These are phyloP conservation scores for Chironomus tentans DNA, from an alignment of 2,888 invertebrate species.

Conservation along the genomic window DNA sequence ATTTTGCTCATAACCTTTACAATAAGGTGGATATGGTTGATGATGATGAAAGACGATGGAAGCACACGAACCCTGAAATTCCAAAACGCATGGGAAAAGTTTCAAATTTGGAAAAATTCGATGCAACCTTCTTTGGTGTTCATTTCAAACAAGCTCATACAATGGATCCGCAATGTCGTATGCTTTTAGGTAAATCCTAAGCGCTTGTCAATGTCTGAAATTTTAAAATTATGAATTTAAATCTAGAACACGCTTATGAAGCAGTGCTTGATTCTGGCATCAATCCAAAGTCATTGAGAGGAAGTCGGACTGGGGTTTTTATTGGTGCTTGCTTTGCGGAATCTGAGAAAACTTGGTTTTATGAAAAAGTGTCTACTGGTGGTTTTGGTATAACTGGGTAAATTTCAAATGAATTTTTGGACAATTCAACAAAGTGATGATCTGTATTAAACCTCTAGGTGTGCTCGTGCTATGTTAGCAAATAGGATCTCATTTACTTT, in stretches of 20 bases:
- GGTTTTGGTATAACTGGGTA: slow-evolving; percentile 43
- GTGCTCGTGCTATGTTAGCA: slow-evolving; percentile 80
- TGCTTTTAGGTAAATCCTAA: slow-evolving; percentile 40
- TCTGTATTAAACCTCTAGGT: not conserved
- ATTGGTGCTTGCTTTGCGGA: slow-evolving; percentile 64
- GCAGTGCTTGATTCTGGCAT: slow-evolving; percentile 66
- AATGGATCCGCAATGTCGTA: slow-evolving; percentile 70
- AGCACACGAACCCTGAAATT: slow-evolving; percentile 60
- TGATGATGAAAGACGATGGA: slow-evolving; percentile 69
- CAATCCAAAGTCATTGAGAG: slow-evolving; percentile 56
- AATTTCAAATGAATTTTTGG: not conserved
- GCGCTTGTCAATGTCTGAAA: no score
- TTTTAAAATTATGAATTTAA: no score
- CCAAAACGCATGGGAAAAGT: slow-evolving; percentile 67
- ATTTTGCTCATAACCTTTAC: slow-evolving; percentile 53
- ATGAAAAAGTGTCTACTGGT: slow-evolving; percentile 51
- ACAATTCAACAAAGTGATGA: not conserved
- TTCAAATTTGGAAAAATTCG: slow-evolving; percentile 60
- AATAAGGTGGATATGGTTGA: slow-evolving; percentile 73
- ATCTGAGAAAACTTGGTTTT: slow-evolving; percentile 61
- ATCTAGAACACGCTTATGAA: slow-evolving; percentile 66
- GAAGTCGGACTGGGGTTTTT: slow-evolving; percentile 62
- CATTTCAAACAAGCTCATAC: slow-evolving; percentile 63
- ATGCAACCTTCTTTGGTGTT: slow-evolving; percentile 66
- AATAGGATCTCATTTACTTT: slow-evolving; percentile 84